Evolutionary conservation across 2,888 invertebrate genomes (phyloP).

Genomic region (Pterostichus niger): DNA sequence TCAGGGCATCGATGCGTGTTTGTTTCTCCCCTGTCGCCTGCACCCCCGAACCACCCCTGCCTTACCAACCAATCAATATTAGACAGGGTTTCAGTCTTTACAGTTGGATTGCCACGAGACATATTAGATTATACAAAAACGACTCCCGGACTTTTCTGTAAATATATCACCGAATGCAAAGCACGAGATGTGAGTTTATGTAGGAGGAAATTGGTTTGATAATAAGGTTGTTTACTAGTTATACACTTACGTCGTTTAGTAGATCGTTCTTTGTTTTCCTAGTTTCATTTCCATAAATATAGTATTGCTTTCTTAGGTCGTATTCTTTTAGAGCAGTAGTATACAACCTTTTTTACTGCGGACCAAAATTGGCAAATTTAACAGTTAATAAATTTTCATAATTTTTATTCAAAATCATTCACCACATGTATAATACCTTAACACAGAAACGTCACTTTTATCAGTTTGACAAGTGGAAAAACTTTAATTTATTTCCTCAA

Average conservation of each 20-base stretch:
- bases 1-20: slow-evolving; percentile 49
- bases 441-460: too few relatives aligned
- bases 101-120: slow-evolving; percentile 59
- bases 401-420: too few relatives aligned
- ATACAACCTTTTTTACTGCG: too few relatives aligned
- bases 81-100: slow-evolving; percentile 54
- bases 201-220: neutral
- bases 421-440: too few relatives aligned
- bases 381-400: too few relatives aligned
- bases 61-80: slow-evolving; percentile 61
- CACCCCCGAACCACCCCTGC: neutral
- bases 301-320: neutral
- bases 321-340: too few relatives aligned
- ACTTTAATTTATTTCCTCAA: too few relatives aligned
- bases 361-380: too few relatives aligned
- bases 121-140: slow-evolving; percentile 61
- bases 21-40: neutral
- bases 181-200: slow-evolving; percentile 6
- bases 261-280: neutral
- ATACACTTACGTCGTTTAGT: neutral
- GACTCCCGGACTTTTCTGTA: slow-evolving; percentile 35
- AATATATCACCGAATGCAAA: slow-evolving; percentile 29
- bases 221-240: slow-evolving; percentile 27
- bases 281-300: neutral
- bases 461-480: too few relatives aligned